phyloP scores from a whole-genome alignment of 2,113 vertebrate species.

The Gnathonemus longibarbis region DNA sequence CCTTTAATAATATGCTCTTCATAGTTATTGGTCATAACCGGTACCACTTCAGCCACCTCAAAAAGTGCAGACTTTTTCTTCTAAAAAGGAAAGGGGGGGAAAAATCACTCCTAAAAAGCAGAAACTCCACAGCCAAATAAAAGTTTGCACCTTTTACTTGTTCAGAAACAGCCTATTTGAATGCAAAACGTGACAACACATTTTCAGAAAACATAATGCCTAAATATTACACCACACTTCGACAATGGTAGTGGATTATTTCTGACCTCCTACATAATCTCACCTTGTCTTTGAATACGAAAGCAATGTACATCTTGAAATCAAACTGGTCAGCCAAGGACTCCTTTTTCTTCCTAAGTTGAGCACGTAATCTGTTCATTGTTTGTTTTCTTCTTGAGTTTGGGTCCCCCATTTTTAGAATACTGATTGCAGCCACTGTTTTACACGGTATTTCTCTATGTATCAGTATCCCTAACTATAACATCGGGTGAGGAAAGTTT shows the following conservation, averaged over 20 bases:
- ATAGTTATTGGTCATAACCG: constrained; percentile 99
- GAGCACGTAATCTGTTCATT: constrained; percentile 98
- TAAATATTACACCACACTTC: not conserved
- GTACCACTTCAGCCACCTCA: constrained; percentile 98
- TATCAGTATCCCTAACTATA: constrained; percentile 37
- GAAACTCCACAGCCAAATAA: not conserved
- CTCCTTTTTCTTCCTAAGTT: constrained; percentile 99
- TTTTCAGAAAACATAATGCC: not conserved
- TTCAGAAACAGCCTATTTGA: not conserved
- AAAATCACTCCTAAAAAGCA: not conserved
- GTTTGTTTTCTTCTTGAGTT: constrained; percentile 98
- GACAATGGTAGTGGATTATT: not conserved
- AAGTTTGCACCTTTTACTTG: no score
- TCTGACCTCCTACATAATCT: constrained; percentile 20
- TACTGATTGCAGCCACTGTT: constrained; percentile 55
- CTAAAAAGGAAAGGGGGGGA: constrained; percentile 47
- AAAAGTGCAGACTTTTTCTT: constrained; percentile 99
- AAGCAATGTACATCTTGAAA: constrained; percentile 99
- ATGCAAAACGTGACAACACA: not conserved
- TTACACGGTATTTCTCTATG: constrained; percentile 38
- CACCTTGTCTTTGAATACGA: constrained; percentile 99
- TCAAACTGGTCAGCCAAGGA: constrained; percentile 99
- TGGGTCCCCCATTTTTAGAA: constrained; percentile 94
- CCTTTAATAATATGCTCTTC: constrained; percentile 98
- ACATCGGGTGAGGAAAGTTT: constrained; percentile 39